Base-by-base conservation (phyloP, 1,140 invertebrate species). In the Holcopasites calliopsidis region DNA sequence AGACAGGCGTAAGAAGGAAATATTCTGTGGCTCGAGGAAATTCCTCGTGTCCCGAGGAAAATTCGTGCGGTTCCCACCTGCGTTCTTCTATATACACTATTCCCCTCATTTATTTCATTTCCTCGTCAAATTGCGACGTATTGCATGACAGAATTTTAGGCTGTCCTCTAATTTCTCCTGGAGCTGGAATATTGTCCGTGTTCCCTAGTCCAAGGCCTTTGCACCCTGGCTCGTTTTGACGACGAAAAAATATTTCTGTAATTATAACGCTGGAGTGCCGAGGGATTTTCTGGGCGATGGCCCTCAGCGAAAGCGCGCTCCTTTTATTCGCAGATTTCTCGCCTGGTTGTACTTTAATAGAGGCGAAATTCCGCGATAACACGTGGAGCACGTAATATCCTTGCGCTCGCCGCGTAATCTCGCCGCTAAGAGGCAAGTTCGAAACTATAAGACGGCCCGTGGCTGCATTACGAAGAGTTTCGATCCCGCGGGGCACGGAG, bases 111-210 rank as follows among this genome's bases (percentile, higher is more conserved):
- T 4, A 10, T 11, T 28, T 13, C 38, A 18, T 23, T 16, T 76
- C 65, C 77, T 72, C 7, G 3, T 21, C 38, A 81, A 83, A 86
- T 84, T 80, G 78, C 70, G 76, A 69, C 77, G 78, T 76, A 78
- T 47, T 72, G n/a, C n/a, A n/a, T n/a, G n/a, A n/a, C n/a, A n/a
- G n/a, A n/a, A n/a, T n/a, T n/a, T n/a, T n/a, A n/a, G n/a, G n/a
- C n/a, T n/a, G n/a, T n/a, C n/a, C n/a, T n/a, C n/a, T n/a, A n/a
- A n/a, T n/a, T n/a, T n/a, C n/a, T n/a, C n/a, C n/a, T 28, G 10
- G 31, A 31, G n/a, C 47, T n/a, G n/a, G n/a, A 54, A 64, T 35
- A 52, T 65, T 31, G 40, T 62, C 28, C 28, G 1, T 35, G 26
- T 54, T 54, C 33, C 33, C 47, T 16, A 38, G 13, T 0, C 18